These are phyloP conservation scores for Yponomeuta cagnagella DNA, from an alignment of 2,888 invertebrate species.

Conservation along the genomic window DNA sequence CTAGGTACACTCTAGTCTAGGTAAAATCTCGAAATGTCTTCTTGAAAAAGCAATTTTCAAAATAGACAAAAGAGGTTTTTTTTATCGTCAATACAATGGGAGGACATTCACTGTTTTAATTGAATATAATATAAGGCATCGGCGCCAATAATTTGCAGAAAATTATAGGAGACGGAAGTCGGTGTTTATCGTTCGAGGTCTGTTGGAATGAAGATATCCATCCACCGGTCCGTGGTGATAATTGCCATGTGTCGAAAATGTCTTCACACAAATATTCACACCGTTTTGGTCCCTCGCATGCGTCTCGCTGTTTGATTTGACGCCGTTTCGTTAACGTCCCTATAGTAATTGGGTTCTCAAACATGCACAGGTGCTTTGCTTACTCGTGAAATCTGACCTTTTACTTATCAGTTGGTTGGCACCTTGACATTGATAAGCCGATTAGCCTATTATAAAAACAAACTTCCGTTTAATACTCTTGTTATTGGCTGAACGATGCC, in stretches of 20 bases:
- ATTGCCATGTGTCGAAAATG: conserved; percentile 66
- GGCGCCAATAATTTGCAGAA: conserved; percentile 2
- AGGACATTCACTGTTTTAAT: no score
- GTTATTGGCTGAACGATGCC: neutral
- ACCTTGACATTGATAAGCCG: conserved; percentile 4
- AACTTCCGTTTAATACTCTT: neutral
- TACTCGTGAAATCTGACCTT: neutral
- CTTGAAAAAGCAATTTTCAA: no score
- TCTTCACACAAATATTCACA: conserved; percentile 54
- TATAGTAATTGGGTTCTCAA: conserved; percentile 11
- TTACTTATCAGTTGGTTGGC: conserved; percentile 4
- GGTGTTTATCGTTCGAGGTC: conserved; percentile 37
- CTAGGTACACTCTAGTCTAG: no score
- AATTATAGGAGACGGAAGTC: conserved; percentile 40
- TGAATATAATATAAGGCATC: no score
- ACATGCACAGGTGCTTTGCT: conserved; percentile 15
- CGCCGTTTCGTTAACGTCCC: conserved; percentile 40
- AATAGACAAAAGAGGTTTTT: no score
- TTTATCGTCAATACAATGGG: no score
- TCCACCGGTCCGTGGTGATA: conserved; percentile 38
- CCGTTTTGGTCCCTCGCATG: conserved; percentile 30
- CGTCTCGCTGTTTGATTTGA: conserved; percentile 16
- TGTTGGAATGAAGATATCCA: conserved; percentile 50
- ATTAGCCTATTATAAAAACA: neutral
- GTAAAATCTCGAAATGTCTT: no score